Conservation (phyloP, 2,888 invertebrate species). For the Tinea trinotella region DNA sequence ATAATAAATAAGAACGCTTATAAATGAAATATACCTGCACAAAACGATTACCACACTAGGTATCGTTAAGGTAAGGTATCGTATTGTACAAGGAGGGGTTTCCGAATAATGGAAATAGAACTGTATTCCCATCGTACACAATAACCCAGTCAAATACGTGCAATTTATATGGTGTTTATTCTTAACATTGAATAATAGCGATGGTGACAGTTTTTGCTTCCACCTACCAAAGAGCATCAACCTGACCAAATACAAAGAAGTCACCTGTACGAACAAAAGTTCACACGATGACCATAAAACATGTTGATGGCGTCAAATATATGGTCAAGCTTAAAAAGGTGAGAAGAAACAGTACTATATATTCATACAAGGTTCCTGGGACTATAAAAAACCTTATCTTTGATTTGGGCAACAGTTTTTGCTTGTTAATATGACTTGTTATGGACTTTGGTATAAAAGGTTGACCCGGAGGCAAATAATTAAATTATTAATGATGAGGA, state of each 20-base stretch:
- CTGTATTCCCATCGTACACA: conserved; percentile 19
- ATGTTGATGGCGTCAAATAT: conserved; percentile 21
- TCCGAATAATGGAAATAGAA: not conserved
- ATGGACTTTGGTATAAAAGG: not conserved
- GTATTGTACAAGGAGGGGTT: not conserved
- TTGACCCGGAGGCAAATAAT: not conserved
- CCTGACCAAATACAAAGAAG: conserved; percentile 31
- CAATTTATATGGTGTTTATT: conserved; percentile 23
- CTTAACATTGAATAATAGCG: conserved; percentile 23
- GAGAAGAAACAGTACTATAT: not conserved
- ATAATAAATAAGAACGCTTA: too few relatives aligned
- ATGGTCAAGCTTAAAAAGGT: not conserved
- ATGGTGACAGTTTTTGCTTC: not conserved
- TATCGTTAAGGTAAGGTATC: too few relatives aligned
- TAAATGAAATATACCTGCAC: too few relatives aligned
- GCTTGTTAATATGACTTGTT: too few relatives aligned
- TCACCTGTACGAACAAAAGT: conserved; percentile 35
- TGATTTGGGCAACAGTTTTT: not conserved
- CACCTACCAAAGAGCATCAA: conserved; percentile 27
- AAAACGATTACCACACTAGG: too few relatives aligned
- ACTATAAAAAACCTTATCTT: not conserved
- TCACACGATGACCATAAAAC: conserved; percentile 46
- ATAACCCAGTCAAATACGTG: conserved; percentile 11
- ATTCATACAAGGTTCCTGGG: not conserved
- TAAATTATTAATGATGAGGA: too few relatives aligned